Base-by-base conservation (phyloP, 2,888 invertebrate genomes). In the Nymphalis urticae region DNA sequence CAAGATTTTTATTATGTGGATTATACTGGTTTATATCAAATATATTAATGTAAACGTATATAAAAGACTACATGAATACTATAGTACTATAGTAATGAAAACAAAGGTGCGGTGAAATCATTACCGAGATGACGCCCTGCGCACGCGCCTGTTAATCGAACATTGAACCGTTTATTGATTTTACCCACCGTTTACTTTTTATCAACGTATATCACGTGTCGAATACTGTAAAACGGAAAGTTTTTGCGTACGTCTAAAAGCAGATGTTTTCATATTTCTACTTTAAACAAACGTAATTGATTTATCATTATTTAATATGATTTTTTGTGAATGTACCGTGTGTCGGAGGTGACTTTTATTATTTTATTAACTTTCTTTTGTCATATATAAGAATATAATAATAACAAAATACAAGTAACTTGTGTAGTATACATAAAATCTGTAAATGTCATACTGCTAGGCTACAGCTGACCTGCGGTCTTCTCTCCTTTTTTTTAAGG, bases 31-130 rank as follows among this genome's bases (percentile, higher is more conserved):
- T 9, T 13, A 21, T 13, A 21, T 21, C 21, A 13, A 13, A 10
- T 13, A 13, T 16, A 61, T 8, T n/a, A 21, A 62, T 16, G 27
- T n/a, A 47, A 10, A 47, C 48, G 19, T 16, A 62, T 3, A 62
- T 17, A 50, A 32, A 10, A 32, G 13, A 32, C 27, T 10, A 58
- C 42, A 58, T 27, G n/a, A 19, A 56, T 56, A 32, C 32, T 17
- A 24, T 27, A 4, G 10, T n/a, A n/a, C n/a, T n/a, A n/a, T n/a
- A n/a, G n/a, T n/a, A 58, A 42, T 42, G 42, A 10, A 66, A 64
- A 70, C 68, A 80, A 76, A 81, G 82, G 82, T 77, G 81, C 75
- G 79, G 71, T 67, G 63, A 75, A 76, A 77, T 75, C 79, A 80
- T 82, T 82, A 80, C 75, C 78, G 71, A 75, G 80, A 81, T 78